Base-by-base conservation (phyloP, 2,888 invertebrate genomes). In the Neuroscelio doddi region DNA sequence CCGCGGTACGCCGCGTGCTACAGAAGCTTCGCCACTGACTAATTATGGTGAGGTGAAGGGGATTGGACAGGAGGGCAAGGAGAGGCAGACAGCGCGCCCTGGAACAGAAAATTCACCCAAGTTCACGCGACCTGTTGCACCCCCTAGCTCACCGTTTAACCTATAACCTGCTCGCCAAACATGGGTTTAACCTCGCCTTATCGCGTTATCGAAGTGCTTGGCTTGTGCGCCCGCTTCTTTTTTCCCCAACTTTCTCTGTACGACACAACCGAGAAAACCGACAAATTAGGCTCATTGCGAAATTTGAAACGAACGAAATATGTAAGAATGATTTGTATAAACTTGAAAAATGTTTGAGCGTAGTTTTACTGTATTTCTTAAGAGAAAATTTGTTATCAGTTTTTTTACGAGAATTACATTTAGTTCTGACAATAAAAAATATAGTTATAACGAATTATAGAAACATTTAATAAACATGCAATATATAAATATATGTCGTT, bases 51-150 rank as follows among this genome's bases (percentile, higher is more conserved):
- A 75, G 78, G 76, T 76, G 76, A 78, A 77, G 73, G 74, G 76
- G 71, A 70, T 64, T 41, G 70, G 72, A 61, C 68, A 68, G 69
- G 72, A 70, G 75, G 70, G 67, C 68, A 68, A 61, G 66, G 75
- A 76, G 80, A 75, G 81, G 76, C 74, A 78, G 79, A 79, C 80
- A 76, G 80, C 79, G 78, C 78, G 76, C 75, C 78, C 80, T 79
- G 80, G 76, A 83, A 81, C 80, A 81, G 83, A 84, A 84, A 84
- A 83, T 84, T 83, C 81, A 79, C 79, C 82, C 83, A 82, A 82
- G 81, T 82, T 82, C 83, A 82, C 83, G 82, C 82, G 84, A 84
- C 84, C 84, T 84, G 84, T 84, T 84, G 84, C 84, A 82, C 83
- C 81, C 82, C 82, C 74, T 82, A 80, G 80, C 80, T 80, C 80